These are phyloP conservation scores for Buceros bicornis DNA, from an alignment of 2,797 vertebrate species.

Conservation along the genomic window DNA sequence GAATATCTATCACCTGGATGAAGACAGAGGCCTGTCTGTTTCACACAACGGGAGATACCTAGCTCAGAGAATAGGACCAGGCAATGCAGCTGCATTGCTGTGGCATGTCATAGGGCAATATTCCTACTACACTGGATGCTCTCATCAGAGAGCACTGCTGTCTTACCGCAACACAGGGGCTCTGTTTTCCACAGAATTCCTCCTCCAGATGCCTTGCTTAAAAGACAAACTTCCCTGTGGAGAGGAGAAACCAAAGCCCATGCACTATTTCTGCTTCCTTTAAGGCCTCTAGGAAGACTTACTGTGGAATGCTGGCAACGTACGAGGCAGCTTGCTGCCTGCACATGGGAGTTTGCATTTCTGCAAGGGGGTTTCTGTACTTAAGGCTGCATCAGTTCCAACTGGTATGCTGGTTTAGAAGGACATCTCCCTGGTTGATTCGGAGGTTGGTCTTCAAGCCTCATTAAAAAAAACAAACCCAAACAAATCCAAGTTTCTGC, in stretches of 20 bases:
- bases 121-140: neutral
- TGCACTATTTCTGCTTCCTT: neutral
- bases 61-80: neutral
- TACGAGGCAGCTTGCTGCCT: neutral
- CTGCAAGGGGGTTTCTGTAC: neutral
- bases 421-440: neutral
- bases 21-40: constrained; percentile 4
- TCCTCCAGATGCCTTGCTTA: neutral
- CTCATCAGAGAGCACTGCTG: neutral
- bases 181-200: neutral
- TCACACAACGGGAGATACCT: neutral
- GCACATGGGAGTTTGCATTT: neutral
- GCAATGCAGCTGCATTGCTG: neutral
- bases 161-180: neutral
- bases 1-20: neutral
- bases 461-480: neutral
- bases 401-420: neutral
- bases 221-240: neutral
- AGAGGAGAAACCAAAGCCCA: neutral
- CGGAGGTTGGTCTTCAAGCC: neutral
- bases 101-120: neutral
- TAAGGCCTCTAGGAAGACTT: neutral
- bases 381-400: neutral
- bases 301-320: neutral
- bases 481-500: neutral